These are phyloP conservation scores for Cyprinodon tularosa DNA, from an alignment of 2,113 vertebrate species.

Conservation along the genomic window DNA sequence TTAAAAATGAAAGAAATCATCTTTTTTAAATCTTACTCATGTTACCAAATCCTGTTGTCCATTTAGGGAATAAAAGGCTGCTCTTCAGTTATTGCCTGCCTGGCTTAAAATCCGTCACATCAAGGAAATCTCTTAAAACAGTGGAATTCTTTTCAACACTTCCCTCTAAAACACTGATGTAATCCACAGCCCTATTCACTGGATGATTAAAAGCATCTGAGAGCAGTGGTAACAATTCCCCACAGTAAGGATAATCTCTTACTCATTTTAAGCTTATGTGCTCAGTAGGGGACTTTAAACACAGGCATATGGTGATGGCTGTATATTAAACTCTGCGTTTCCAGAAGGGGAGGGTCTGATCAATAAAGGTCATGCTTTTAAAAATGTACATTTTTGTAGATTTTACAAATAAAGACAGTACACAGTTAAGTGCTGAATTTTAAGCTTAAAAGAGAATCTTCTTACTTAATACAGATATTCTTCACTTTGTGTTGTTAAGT, in stretches of 20 bases:
- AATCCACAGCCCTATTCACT: conserved; percentile 50
- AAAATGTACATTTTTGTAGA: conserved; percentile 36
- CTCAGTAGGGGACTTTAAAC: conserved; percentile 64
- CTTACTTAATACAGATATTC: conserved; percentile 34
- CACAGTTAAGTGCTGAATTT: conserved; percentile 16
- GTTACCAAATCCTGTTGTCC: conserved; percentile 24
- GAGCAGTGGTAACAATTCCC: conserved; percentile 53
- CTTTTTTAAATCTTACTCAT: conserved; percentile 13
- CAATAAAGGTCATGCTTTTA: conserved; percentile 59
- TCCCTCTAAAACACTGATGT: conserved; percentile 37
- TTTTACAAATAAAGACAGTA: conserved; percentile 20
- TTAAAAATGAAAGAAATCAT: conserved; percentile 26
- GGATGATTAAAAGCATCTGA: conserved; percentile 53
- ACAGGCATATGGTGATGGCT: conserved; percentile 71
- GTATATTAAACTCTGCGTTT: conserved; percentile 64
- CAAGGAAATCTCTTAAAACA: conserved; percentile 55
- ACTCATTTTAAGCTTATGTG: conserved; percentile 73
- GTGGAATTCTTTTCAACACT: conserved; percentile 34
- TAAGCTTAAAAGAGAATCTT: conserved; percentile 27
- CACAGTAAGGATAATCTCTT: conserved; percentile 62
- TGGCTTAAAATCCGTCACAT: conserved; percentile 48
- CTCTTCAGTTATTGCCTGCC: conserved; percentile 17
- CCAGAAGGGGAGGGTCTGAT: conserved; percentile 52
- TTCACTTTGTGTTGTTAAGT: conserved; percentile 52
- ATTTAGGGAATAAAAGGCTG: conserved; percentile 29